Evolutionary conservation across 2,888 invertebrate species (phyloP), one percentile per base, ranked within the genome.

Genomic region (Lomographa bimaculata): DNA sequence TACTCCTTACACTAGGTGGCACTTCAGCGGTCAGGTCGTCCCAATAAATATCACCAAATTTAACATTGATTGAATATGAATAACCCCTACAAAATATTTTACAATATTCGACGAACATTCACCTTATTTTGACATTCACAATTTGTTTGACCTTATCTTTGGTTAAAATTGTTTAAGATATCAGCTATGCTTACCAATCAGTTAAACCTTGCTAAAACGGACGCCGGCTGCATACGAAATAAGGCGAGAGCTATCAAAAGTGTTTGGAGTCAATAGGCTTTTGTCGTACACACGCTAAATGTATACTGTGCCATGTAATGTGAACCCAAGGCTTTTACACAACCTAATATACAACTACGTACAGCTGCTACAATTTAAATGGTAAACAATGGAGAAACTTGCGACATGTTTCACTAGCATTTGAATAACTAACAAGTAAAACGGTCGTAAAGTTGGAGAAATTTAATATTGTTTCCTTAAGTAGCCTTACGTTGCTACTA

Each of bases 271-370:
- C 44, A 49, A 53, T 46, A 59, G 54, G 74, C 76, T 79, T 79
- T 64, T 69, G 67, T 71, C 57, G 58, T 60, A 53, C 44, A 49
- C 55, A 49, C 36, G 75, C 73, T 73, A 60, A 58, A 54, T 57
- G 60, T 67, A 49, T 46, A 48, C 36, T 61, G 60, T 66, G 60
- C 54, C 64, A 60, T 70, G 56, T 69, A 50, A 62, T 64, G 49
- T 50, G 53, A 51, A 47, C 18, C 35, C 30, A 38, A 46, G 50
- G 45, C 40, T 37, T 41, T 42, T 51, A 47, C 47, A 51, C 48
- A 52, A 46, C 41, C 8, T 23, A 23, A 11, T 21, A 12, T 21
- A 9, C 8, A 23, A 5, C 5, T n/a, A n/a, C n/a, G n/a, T n/a
- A n/a, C n/a, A n/a, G n/a, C n/a, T n/a, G 3, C 14, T 32, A 25